These are phyloP conservation scores for Orientallactaga sibirica DNA, from an alignment of 2,797 vertebrate species.

Conservation along the genomic window DNA sequence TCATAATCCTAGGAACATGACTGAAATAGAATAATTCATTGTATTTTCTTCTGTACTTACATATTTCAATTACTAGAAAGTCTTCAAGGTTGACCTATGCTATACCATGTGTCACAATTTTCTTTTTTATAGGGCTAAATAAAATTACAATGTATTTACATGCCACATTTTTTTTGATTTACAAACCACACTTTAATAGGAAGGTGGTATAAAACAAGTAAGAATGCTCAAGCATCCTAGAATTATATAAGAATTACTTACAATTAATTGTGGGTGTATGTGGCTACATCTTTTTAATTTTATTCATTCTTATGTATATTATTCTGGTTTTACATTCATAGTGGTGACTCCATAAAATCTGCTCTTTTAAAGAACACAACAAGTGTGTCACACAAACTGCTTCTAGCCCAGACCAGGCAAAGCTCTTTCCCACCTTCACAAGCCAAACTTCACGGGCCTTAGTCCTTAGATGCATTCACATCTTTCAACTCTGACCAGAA, in stretches of 20 bases:
- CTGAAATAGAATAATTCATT: neutral
- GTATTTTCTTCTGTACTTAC: neutral
- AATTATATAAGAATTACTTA: conserved; percentile 12
- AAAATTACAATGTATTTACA: too few relatives aligned
- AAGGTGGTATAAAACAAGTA: neutral
- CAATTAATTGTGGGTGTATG: neutral
- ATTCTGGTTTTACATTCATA: too few relatives aligned
- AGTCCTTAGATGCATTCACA: too few relatives aligned
- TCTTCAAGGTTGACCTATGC: neutral
- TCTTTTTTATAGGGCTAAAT: too few relatives aligned
- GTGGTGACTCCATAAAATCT: too few relatives aligned
- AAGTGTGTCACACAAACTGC: too few relatives aligned
- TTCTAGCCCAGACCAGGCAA: too few relatives aligned
- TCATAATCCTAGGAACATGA: neutral
- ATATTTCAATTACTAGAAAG: neutral
- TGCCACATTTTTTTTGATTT: neutral
- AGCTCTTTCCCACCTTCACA: too few relatives aligned
- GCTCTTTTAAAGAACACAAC: neutral
- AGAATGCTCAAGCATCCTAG: neutral
- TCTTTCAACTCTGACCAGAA: too few relatives aligned
- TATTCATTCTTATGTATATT: too few relatives aligned
- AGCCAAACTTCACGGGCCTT: too few relatives aligned
- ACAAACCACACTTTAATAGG: neutral
- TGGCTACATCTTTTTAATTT: neutral
- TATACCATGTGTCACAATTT: too few relatives aligned